These are phyloP conservation scores for Drosophila lini DNA, from an alignment of 1,140 invertebrate species.

Conservation along the genomic window DNA sequence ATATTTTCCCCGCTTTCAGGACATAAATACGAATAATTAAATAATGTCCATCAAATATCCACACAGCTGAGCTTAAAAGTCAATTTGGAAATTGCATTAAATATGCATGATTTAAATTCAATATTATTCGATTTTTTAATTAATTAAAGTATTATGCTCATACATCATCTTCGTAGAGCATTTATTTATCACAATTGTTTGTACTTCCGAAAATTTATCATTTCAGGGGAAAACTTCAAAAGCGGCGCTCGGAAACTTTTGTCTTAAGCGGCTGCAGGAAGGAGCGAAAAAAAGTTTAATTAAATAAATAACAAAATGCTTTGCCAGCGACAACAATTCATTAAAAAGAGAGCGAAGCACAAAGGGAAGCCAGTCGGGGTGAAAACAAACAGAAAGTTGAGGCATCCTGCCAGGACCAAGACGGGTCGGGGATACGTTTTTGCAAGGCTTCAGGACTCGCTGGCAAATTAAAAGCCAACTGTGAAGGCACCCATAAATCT, in stretches of 20 bases:
- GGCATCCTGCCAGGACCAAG: constrained; percentile 38
- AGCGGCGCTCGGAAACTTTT: constrained; percentile 55
- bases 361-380: constrained; percentile 42
- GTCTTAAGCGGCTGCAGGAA: constrained; percentile 42
- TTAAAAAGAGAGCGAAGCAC: constrained; percentile 44
- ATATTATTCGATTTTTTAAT: constrained; percentile 1
- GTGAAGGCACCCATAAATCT: constrained; percentile 71
- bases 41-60: not conserved
- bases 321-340: constrained; percentile 68
- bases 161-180: not conserved
- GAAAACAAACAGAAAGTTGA: constrained; percentile 66
- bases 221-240: constrained; percentile 62
- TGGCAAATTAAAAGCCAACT: constrained; percentile 76
- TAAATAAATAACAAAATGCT: constrained; percentile 81
- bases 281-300: constrained; percentile 64
- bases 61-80: not conserved
- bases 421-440: constrained; percentile 45
- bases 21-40: not conserved
- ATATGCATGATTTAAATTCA: not conserved
- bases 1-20: not conserved
- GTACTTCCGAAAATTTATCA: constrained; percentile 53
- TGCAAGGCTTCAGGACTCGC: constrained; percentile 53
- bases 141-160: not conserved
- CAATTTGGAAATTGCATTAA: not conserved
- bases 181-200: constrained; percentile 7